Base-by-base conservation (phyloP, 2,113 vertebrate genomes). In the Eudyptes chrysolophus region DNA sequence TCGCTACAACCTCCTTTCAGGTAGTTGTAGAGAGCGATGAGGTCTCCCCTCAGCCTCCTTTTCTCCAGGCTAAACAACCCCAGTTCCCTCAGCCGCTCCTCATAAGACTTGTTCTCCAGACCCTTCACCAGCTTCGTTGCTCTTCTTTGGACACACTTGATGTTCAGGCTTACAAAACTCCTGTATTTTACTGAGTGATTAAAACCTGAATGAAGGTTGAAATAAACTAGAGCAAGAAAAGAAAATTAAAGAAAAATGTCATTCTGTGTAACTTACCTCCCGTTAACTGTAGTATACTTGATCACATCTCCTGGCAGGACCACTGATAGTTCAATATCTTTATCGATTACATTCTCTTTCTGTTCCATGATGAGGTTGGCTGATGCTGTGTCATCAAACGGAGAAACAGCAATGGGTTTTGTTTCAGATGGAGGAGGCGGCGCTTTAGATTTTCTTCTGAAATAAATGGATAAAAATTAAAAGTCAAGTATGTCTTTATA, bases 371-470 rank as follows among this genome's bases (percentile, higher is more conserved):
- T 95, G 65, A 98, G 94, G 80, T 92, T 93, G 84, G 95, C 90
- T 71, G 97, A 48, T 71, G 98, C 98, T 92, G 98, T 81, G 89
- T 98, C 98, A 96, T 98, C 98, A 88, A 98, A 97, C 10, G 97
- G 95, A 83, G 98, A 96, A 86, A 97, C 95, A 82, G 98, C 97
- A 95, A 92, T 19, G 21, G 86, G 90, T 93, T 98, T 98, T 89
- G 97, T 94, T 91, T 98, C 97, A 52, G 85, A 96, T 61, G 99
- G 99, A 78, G 99, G 99, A 94, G 98, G 98, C 2, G 99, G 99
- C 32, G 99, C 99, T 98, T 99, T 99, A 92, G 98, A 98, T 94
- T 99, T 99, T 97, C 98, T 99, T 98, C 99, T 99, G 97, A 95
- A 98, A 97, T 60, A 94, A 89, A 92, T 2, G 38, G 62, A 96